Conservation (phyloP, 2,888 invertebrate genomes). For the Litoditis marina region DNA sequence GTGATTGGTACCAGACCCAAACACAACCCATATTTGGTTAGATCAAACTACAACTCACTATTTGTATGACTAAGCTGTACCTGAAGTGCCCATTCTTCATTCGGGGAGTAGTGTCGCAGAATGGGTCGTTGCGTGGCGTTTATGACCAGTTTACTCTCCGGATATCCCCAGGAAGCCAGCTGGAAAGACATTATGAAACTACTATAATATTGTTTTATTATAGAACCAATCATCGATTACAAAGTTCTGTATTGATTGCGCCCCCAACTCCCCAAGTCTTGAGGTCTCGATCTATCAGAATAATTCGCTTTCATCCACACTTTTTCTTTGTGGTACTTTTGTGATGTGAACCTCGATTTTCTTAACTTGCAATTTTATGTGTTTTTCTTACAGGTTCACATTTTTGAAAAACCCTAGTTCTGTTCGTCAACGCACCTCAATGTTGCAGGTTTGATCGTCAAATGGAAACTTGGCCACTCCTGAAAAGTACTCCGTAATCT, state of each 20-base stretch:
- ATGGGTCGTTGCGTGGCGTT: conserved; percentile 37
- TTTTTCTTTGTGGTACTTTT: too few relatives aligned
- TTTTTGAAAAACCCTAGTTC: too few relatives aligned
- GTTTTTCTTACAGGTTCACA: too few relatives aligned
- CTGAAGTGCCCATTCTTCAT: conserved; percentile 55
- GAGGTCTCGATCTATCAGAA: too few relatives aligned
- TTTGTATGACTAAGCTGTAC: too few relatives aligned
- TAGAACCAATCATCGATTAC: too few relatives aligned
- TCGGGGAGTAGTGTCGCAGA: conserved; percentile 43
- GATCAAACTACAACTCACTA: neutral
- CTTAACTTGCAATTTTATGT: too few relatives aligned
- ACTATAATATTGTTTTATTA: too few relatives aligned
- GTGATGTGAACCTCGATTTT: too few relatives aligned
- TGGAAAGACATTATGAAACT: conserved; percentile 26
- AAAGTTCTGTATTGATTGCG: too few relatives aligned
- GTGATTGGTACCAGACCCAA: neutral
- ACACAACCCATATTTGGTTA: neutral
- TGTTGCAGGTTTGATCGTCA: conserved; percentile 48
- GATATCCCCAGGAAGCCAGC: conserved; percentile 55
- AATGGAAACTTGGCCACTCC: conserved; percentile 50
- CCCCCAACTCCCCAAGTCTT: too few relatives aligned
- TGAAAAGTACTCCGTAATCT: conserved; percentile 23
- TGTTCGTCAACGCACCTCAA: conserved; percentile 28
- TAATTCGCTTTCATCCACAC: too few relatives aligned
- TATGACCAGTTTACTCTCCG: conserved; percentile 45